phyloP scores from a whole-genome alignment of 2,888 invertebrate genomes.

The Brachyopa scutellaris region DNA sequence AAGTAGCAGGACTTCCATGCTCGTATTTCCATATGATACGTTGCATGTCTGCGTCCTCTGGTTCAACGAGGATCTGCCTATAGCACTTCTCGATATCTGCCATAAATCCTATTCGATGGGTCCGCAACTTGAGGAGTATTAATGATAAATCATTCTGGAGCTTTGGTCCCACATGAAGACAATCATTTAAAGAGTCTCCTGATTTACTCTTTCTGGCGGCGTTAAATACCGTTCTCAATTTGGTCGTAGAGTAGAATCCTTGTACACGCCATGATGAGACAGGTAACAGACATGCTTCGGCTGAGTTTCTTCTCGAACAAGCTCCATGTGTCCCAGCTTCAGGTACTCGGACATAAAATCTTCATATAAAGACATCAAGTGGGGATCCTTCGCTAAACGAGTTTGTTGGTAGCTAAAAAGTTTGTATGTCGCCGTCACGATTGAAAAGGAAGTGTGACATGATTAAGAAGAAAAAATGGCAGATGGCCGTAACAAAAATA shows the following conservation, averaged over 20 bases:
- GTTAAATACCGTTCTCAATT: constrained; percentile 57
- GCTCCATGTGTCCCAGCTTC: too few species aligned
- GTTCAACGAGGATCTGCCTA: too few species aligned
- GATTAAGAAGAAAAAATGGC: too few species aligned
- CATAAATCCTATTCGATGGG: constrained; percentile 58
- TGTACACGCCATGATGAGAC: constrained; percentile 63
- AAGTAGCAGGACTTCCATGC: neutral
- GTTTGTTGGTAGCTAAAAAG: constrained; percentile 40
- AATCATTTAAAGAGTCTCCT: constrained; percentile 65
- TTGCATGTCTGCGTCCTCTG: constrained; percentile 59
- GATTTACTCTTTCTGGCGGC: constrained; percentile 30
- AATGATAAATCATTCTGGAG: too few species aligned
- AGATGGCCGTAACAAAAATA: too few species aligned
- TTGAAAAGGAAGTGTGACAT: too few species aligned
- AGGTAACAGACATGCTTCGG: too few species aligned
- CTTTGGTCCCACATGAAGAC: too few species aligned
- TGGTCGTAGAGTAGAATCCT: constrained; percentile 58
- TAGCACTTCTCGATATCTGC: too few species aligned
- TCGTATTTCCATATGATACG: constrained; percentile 50
- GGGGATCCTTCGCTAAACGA: constrained; percentile 36
- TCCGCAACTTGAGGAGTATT: constrained; percentile 52
- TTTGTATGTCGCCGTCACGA: too few species aligned
- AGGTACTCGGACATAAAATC: constrained; percentile 54
- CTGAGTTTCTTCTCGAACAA: too few species aligned
- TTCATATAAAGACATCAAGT: constrained; percentile 40